A percentile compares a stretch with the other conserved stretches of the same genome.
Conservation (phyloP, 2,797 vertebrate genomes). For the Dendrocincla fuliginosa region DNA sequence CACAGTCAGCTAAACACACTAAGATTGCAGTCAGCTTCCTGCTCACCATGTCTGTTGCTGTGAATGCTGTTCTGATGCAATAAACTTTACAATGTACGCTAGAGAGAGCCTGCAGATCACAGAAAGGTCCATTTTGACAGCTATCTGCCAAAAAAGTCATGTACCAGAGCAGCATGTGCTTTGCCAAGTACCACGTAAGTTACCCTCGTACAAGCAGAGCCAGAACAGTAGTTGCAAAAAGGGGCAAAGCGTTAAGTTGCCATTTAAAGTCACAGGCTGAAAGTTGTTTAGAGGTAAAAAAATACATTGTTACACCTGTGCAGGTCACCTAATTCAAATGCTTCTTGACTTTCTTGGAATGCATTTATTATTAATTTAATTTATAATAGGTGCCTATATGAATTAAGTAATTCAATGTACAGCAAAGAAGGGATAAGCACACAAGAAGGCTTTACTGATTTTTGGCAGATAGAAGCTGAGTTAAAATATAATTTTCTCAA, state of each 20-base stretch:
- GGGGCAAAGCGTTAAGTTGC: not conserved
- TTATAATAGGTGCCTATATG: not conserved
- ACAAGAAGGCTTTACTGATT: not conserved
- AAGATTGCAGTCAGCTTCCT: not conserved
- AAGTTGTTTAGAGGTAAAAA: not conserved
- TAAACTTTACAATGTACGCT: not conserved
- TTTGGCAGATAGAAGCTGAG: not conserved
- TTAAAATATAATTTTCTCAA: not conserved
- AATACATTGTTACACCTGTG: not conserved
- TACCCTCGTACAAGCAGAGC: not conserved
- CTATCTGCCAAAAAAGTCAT: not conserved
- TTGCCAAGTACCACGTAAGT: not conserved
- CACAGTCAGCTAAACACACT: not conserved
- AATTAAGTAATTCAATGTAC: not conserved
- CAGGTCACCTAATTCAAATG: not conserved
- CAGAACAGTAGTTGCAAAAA: not conserved
- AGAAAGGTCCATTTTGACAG: not conserved
- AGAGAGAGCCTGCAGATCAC: not conserved
- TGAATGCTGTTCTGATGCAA: not conserved
- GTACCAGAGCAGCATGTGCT: not conserved
- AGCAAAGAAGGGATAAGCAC: not conserved
- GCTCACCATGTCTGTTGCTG: not conserved
- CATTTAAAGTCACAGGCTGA: not conserved
- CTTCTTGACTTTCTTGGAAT: not conserved
- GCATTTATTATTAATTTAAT: not conserved